Base-by-base conservation (phyloP, 2,113 vertebrate genomes). In the Hypocryptadius cinnamomeus region DNA sequence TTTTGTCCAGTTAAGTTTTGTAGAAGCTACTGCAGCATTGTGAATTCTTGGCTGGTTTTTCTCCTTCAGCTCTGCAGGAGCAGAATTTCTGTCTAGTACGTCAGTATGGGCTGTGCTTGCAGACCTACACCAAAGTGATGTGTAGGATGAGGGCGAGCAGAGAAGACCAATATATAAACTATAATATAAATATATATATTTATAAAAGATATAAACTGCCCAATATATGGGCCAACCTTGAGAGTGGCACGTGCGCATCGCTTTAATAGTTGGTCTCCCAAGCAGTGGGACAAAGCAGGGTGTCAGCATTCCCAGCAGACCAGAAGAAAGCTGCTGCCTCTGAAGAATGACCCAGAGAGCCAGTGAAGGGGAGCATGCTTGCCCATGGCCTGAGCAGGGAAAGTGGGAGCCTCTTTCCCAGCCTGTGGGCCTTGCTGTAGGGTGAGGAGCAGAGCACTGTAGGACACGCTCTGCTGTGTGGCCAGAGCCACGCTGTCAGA, bases 181-280 rank as follows among this genome's bases (percentile, higher is more conserved):
- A 21, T 20, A 48, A 48, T 20, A 5, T 56, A 21, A 9, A 21
- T n/a, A 56, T 33, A 14, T n/a, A 15, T n/a, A 15, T 23, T 31
- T 54, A 54, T 31, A 54, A 54, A 56, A 12, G 27, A 30, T 28
- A 16, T 11, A 42, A n/a, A 23, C 33, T 72, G 39, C 9, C 23
- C 45, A 6, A 20, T 30, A 13, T 3, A 45, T 2, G 14, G 48
- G 6, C 21, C 24, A 60, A 1, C 6, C 1, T 39, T 13, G 20
- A 54, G 66, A 45, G 10, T 2, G 3, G 3, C 0, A 0, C 1
- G 1, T 30, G 25, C 54, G 13, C 16, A 39, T 27, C 3, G 1
- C 12, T 37, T 40, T 30, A 50, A 23, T 2, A 30, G 20, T 0
- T 64, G 30, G 4, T 14, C 6, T 56, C 9, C 35, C 39, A 28